A percentile compares a stretch with the other conserved stretches of the same genome.
phyloP scores from a whole-genome alignment of 2,113 vertebrate genomes.

The Cervus canadensis region DNA sequence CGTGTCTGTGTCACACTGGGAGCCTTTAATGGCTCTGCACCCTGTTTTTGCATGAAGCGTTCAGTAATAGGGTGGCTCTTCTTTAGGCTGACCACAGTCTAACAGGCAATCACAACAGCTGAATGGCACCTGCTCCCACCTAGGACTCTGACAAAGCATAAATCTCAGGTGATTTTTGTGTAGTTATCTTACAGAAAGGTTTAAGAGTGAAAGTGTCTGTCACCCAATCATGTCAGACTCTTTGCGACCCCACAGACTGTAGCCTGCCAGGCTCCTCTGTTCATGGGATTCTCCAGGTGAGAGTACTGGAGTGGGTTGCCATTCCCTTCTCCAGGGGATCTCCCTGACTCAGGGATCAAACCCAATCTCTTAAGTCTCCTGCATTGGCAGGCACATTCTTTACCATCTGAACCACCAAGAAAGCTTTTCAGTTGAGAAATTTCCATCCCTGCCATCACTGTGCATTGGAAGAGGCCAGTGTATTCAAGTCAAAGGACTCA shows the following conservation, averaged over 20 bases:
- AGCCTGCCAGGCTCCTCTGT: background rate
- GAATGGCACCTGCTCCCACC: background rate
- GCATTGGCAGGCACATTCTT: background rate
- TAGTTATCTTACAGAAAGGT: background rate
- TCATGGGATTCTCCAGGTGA: background rate
- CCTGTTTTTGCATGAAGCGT: conserved; percentile 3
- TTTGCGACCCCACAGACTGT: background rate
- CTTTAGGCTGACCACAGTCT: background rate
- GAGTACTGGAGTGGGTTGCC: background rate
- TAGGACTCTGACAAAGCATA: background rate
- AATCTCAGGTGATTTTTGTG: background rate
- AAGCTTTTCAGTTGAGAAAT: background rate
- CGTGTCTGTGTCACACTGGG: background rate
- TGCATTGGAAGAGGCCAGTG: background rate
- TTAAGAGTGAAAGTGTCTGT: background rate
- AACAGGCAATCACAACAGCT: background rate
- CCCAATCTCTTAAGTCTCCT: background rate
- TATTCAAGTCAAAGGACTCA: background rate
- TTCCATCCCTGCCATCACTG: background rate
- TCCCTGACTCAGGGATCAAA: background rate
- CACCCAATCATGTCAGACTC: rapidly evolving
- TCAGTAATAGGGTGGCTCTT: background rate
- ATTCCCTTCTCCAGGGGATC: background rate
- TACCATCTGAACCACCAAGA: background rate
- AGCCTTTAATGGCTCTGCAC: background rate